A percentile compares a stretch with the other conserved stretches of the same genome.
Evolutionary conservation across 2,797 vertebrate genomes (phyloP).

Genomic region (Zenarchopterus dispar): DNA sequence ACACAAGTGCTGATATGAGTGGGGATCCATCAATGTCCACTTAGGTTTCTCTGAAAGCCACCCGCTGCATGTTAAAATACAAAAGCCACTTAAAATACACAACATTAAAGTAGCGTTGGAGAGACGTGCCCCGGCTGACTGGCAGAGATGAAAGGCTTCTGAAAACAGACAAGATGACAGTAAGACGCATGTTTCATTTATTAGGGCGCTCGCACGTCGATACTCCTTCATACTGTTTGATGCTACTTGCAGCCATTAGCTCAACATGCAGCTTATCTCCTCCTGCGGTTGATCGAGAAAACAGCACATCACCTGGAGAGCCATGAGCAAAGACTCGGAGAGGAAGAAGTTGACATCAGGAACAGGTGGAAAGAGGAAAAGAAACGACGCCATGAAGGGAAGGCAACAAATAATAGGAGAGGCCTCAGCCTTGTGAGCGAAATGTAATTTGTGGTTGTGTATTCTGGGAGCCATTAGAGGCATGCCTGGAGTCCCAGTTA

Average conservation of each 20-base stretch:
- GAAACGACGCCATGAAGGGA: constrained; percentile 21
- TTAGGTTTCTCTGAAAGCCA: constrained; percentile 41
- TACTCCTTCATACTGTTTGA: constrained; percentile 40
- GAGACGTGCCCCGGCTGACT: constrained; percentile 31
- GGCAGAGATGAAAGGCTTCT: constrained; percentile 52
- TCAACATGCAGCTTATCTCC: constrained; percentile 37
- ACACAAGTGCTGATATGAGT: constrained; percentile 44
- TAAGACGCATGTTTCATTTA: constrained; percentile 58
- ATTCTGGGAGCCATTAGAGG: constrained; percentile 61
- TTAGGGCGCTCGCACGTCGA: constrained; percentile 23
- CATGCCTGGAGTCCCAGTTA: constrained; percentile 53
- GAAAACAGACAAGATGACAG: constrained; percentile 46
- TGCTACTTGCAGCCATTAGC: constrained; percentile 53
- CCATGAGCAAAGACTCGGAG: constrained; percentile 40
- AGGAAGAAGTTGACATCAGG: constrained; percentile 34
- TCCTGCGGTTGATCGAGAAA: constrained; percentile 12
- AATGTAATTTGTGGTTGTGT: constrained; percentile 67
- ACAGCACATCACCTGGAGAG: constrained; percentile 25
- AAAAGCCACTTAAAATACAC: constrained; percentile 59
- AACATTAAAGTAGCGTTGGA: constrained; percentile 22
- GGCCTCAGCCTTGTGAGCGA: constrained; percentile 48
- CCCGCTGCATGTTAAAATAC: constrained; percentile 51
- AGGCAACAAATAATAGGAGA: background rate
- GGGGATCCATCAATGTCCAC: constrained; percentile 53
- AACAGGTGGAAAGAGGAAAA: constrained; percentile 11